phyloP scores from a whole-genome alignment of 2,797 vertebrate species.

The Rhyacichthys aspro region DNA sequence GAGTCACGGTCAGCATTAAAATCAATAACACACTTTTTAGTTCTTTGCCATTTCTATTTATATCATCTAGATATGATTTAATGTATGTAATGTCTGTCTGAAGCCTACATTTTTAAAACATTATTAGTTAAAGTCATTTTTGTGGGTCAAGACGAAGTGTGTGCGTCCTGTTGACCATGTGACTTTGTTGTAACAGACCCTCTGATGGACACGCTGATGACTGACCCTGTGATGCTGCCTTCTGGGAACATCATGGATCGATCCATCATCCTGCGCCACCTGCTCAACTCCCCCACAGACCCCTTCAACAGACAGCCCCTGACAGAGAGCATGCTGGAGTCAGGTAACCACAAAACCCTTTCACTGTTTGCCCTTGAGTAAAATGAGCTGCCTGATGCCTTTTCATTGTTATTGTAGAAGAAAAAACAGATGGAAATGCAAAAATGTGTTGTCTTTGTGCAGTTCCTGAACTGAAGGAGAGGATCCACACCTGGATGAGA shows the following conservation, averaged over 20 bases:
- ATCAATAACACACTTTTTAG: too few species aligned
- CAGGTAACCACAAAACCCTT: constrained; percentile 79
- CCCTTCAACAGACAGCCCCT: constrained; percentile 97
- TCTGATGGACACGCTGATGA: constrained; percentile 99
- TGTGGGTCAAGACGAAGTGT: neutral
- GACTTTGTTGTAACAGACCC: constrained; percentile 83
- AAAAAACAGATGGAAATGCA: neutral
- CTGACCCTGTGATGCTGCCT: constrained; percentile 93
- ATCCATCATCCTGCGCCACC: constrained; percentile 94
- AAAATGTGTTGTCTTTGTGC: constrained; percentile 25
- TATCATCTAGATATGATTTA: too few species aligned
- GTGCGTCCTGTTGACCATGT: neutral
- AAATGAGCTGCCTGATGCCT: too few species aligned
- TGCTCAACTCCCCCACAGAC: constrained; percentile 97
- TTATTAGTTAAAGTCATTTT: neutral
- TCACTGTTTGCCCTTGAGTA: neutral
- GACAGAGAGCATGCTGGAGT: constrained; percentile 97
- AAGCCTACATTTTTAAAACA: too few species aligned
- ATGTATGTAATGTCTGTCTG: too few species aligned
- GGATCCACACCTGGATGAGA: constrained; percentile 97
- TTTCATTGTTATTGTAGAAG: neutral
- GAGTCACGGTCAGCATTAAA: too few species aligned
- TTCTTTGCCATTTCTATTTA: too few species aligned
- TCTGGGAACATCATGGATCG: constrained; percentile 98
- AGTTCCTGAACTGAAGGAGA: constrained; percentile 97